Evolutionary conservation across 2,888 invertebrate genomes (phyloP), one percentile per base, ranked within the genome.

Genomic region (Cordilura impudica): DNA sequence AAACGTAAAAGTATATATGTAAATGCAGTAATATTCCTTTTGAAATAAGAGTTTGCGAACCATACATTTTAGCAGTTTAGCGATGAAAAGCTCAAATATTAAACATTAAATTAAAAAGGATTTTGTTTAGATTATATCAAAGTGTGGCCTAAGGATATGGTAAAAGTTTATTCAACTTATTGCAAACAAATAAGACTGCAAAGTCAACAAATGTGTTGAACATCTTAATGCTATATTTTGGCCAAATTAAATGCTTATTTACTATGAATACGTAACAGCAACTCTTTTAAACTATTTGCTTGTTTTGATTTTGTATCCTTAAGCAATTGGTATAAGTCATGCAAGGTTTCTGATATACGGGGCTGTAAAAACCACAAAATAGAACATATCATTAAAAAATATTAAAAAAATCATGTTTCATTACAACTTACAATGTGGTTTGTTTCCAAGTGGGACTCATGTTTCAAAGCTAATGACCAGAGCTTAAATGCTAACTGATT

Each of bases 381-480:
- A 14, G 16, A 2, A 16, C 0, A 8, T 45, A 10, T 12, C 16
- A 18, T 1, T 51, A 60, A 26, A 45, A 10, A 26, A 47, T 5
- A 43, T 14, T 5, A 29, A 31, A 31, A 49, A 49, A 19, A 18
- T 4, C 1, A 45, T 39, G 14, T 4, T n/a, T 43, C 5, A 51
- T 8, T 0, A 49, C 1, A 14, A 83, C 83, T 66, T 77, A 88
- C 88, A 74, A 89, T 84, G 12, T 85, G 83, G 87, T 92, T 93
- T 3, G 88, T 86, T 86, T 94, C 93, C 18, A 91, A 85, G 29
- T 90, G 90, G 4, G 91, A 88, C 65, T 89, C 88, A 85, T 93
- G 91, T 89, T 95, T 96, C 82, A 93, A 92, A 16, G 94, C 92
- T 81, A 97, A 90, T 85, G 93, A 92, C 97, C 97, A 97, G 49